Base-by-base conservation (phyloP, 2,888 invertebrate genomes). In the Drosophila pseudotakahashii region DNA sequence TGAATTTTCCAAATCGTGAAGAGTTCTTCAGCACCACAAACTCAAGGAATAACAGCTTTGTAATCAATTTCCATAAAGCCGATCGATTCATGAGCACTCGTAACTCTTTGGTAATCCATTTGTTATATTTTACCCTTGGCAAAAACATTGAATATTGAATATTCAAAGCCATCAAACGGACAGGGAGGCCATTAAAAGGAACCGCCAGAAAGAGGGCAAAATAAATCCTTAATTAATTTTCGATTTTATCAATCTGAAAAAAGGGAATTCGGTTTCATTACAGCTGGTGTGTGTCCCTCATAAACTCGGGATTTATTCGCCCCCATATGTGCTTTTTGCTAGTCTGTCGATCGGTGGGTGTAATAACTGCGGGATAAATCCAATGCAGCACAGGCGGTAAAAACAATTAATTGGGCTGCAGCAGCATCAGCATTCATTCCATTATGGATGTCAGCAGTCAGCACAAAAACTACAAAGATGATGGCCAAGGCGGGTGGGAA, bases 371-470 rank as follows among this genome's bases (percentile, higher is more conserved):
- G 66, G 67, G 77, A 76, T 64, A 77, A 70, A 71, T 76, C 13
- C 23, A 34, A 48, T n/a, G 36, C 41, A 23, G 44, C 30, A 9
- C 45, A 14, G 59, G 60, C 52, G 39, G 60, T 42, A 71, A 71
- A 76, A 79, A 71, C 75, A 78, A 79, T 77, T 77, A 78, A 78
- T 78, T 78, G 71, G 57, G 60, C 69, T 73, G 77, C 84, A 66
- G 73, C 69, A 82, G 70, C 69, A 82, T 78, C 76, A 78, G 85
- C 79, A 79, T 81, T 78, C 73, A 81, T 83, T 85, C 77, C 85
- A 85, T 85, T 85, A 83, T 81, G 70, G 77, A 85, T 85, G 83
- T 83, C 82, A 85, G 77, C 81, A 79, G 64, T 51, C 61, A 32
- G 36, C 10, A 11, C 13, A 66, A 60, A 75, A 64, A 58, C 58